Evolutionary conservation across 2,797 vertebrate genomes (phyloP).

Genomic region (Hypotaenidia philippensis): DNA sequence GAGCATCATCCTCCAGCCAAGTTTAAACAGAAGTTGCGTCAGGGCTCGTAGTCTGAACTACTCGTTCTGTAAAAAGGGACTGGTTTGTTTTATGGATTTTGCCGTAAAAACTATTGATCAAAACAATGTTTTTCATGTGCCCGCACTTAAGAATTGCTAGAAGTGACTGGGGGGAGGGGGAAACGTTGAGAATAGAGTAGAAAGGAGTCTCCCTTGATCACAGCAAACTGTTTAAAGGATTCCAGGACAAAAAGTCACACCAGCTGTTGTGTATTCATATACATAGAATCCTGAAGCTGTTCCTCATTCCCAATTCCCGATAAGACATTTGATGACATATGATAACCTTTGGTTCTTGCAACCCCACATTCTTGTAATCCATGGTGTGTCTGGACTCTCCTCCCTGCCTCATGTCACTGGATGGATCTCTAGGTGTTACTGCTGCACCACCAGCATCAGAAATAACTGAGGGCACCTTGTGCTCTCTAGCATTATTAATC

Average conservation of each 20-base stretch:
- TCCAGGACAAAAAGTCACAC: background rate
- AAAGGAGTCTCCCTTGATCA: background rate
- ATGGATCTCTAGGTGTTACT: background rate
- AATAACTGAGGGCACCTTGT: background rate
- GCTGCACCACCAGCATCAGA: background rate
- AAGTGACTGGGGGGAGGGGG: background rate
- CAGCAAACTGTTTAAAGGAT: background rate
- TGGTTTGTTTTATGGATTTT: constrained; percentile 52
- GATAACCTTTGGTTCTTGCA: background rate
- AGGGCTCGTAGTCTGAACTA: background rate
- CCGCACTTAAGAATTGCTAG: background rate
- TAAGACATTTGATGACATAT: background rate
- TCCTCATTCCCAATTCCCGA: background rate
- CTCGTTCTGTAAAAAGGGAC: background rate
- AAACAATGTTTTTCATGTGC: background rate
- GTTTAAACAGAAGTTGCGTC: background rate
- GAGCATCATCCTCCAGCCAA: background rate
- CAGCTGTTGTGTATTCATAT: background rate
- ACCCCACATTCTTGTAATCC: background rate
- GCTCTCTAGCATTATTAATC: background rate
- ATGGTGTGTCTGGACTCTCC: background rate
- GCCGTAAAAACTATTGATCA: constrained; percentile 30
- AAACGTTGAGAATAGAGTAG: background rate
- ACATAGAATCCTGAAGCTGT: background rate
- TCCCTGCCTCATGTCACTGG: background rate